Percentiles rank a stretch among this genome's conserved stretches.
Evolutionary conservation across 2,797 vertebrate species (phyloP).

Genomic region (Ciconia nigra): DNA sequence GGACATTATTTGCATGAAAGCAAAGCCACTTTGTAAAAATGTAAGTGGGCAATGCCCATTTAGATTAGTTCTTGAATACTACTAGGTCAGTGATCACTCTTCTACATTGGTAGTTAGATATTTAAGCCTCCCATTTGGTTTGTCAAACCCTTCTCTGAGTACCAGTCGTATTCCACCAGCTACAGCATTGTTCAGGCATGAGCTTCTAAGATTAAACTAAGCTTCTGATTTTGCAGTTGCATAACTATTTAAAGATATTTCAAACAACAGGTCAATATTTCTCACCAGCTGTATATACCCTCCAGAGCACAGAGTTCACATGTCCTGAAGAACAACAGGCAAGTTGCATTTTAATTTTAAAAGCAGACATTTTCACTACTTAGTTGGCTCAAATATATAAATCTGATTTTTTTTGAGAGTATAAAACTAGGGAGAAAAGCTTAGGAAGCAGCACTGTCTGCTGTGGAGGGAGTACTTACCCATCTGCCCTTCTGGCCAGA

Average conservation of each 20-base stretch:
- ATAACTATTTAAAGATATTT: slow-evolving; percentile 2
- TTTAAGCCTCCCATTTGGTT: neutral
- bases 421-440: neutral
- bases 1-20: neutral
- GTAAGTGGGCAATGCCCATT: neutral
- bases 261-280: neutral
- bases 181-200: neutral
- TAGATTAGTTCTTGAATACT: neutral
- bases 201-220: neutral
- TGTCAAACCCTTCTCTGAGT: neutral
- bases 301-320: neutral
- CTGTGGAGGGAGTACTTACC: slow-evolving; percentile 24
- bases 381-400: neutral
- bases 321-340: neutral
- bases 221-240: neutral
- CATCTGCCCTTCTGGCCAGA: slow-evolving; percentile 63
- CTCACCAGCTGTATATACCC: neutral
- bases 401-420: neutral
- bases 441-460: neutral
- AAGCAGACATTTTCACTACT: neutral
- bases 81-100: neutral
- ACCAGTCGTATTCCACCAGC: neutral
- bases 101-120: neutral
- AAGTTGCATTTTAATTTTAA: neutral
- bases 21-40: neutral